Evolutionary conservation across 2,113 vertebrate genomes (phyloP).

Genomic region (Sturnira hondurensis): DNA sequence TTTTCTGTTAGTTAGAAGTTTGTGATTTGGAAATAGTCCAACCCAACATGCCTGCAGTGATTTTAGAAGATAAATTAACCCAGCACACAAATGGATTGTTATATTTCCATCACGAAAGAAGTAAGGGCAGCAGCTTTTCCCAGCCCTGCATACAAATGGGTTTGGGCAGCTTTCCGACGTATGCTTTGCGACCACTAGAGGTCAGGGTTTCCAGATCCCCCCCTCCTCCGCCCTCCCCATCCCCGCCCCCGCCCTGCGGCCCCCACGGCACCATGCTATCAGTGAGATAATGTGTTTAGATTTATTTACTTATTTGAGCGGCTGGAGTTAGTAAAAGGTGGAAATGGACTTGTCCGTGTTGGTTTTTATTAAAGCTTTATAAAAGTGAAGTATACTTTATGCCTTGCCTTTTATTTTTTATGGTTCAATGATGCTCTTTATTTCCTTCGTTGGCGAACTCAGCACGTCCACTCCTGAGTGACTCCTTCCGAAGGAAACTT

Average conservation of each 20-base stretch:
- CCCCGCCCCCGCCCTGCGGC: too few relatives aligned
- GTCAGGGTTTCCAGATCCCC: not conserved
- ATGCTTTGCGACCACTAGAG: not conserved
- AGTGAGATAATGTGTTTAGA: not conserved
- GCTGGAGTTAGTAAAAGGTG: not conserved
- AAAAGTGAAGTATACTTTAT: not conserved
- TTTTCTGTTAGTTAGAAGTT: not conserved
- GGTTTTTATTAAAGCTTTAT: not conserved
- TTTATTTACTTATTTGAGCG: not conserved
- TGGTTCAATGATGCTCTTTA: not conserved
- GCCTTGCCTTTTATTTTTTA: not conserved
- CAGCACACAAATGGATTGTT: not conserved
- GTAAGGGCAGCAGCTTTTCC: not conserved
- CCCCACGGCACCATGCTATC: too few relatives aligned
- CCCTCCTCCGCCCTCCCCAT: too few relatives aligned
- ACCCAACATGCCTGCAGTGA: not conserved
- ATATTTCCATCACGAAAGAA: not conserved
- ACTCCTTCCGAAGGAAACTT: not conserved
- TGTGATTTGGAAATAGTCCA: not conserved
- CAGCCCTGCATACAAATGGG: not conserved
- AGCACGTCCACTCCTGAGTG: not conserved
- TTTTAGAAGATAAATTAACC: not conserved
- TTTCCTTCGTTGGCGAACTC: not conserved
- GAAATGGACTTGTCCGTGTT: not conserved
- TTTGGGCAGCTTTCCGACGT: not conserved